Base-by-base conservation (phyloP, 2,113 vertebrate species). In the Phalacrocorax carbo region DNA sequence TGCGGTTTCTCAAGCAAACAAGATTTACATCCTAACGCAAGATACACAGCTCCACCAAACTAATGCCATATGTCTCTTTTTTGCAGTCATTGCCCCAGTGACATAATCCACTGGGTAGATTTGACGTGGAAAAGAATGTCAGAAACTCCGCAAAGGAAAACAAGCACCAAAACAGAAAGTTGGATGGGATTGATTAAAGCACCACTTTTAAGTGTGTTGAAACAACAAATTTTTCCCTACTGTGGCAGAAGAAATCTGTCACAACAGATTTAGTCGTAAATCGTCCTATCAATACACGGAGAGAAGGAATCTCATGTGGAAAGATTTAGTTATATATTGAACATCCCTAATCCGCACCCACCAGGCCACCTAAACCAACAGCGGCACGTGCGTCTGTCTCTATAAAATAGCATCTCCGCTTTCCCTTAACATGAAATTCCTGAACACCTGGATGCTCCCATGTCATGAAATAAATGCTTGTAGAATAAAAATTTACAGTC, bases 401-500 rank as follows among this genome's bases (percentile, higher is more conserved):
- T 61, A 44, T 77, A 75, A 86, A 96, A 91, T 15, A 95, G 82
- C 92, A 95, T 82, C 79, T 84, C 70, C 30, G 7, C 75, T 78
- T 78, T 70, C 84, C 69, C 42, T 86, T 86, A 70, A 96, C 80
- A 83, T 48, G 42, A 94, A 97, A 97, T 95, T 95, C 95, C 95
- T 86, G 44, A 95, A 93, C 96, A 98, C 96, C 97, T 96, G 92
- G 96, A 78, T 95, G 95, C 79, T 95, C 87, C 94, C 60, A 76
- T 83, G 86, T 96, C 95, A 36, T 62, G 90, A 97, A 96, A 98
- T 91, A 98, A 97, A 98, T 91, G 96, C 97, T 97, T 82, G 89
- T 97, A 97, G 97, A 97, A 97, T 95, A 95, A 96, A 97, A 98
- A 98, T 98, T 97, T 98, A 98, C 98, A 98, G 97, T 97, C 96